Percentiles rank a stretch among this genome's conserved stretches.
Evolutionary conservation across 1,140 invertebrate genomes (phyloP).

Genomic region (Solen grandis): DNA sequence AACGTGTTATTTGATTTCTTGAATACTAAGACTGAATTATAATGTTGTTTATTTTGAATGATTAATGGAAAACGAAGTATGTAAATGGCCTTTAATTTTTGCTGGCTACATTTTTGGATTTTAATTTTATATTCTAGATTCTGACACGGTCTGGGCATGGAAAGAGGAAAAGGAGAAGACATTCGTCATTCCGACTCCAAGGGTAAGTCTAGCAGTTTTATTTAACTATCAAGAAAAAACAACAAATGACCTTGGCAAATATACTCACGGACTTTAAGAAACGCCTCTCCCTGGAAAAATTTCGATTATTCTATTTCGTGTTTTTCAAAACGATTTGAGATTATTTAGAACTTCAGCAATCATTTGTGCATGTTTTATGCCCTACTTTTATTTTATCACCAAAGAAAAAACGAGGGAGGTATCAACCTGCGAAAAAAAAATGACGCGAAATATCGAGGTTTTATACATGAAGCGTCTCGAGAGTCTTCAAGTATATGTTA

Average conservation of each 20-base stretch:
- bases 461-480: too few relatives aligned
- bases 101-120: background rate
- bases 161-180: constrained; percentile 12
- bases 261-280: background rate
- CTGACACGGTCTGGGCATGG: background rate
- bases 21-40: too few relatives aligned
- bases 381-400: too few relatives aligned
- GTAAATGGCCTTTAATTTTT: background rate
- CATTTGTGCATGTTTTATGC: too few relatives aligned
- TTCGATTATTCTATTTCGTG: background rate
- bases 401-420: too few relatives aligned
- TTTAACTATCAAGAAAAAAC: background rate
- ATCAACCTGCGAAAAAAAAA: too few relatives aligned
- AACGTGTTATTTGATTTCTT: too few relatives aligned
- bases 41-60: too few relatives aligned
- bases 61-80: too few relatives aligned
- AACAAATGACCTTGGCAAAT: background rate
- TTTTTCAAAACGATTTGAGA: background rate
- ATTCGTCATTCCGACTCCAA: constrained; percentile 6
- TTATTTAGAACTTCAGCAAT: too few relatives aligned
- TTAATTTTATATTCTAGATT: background rate
- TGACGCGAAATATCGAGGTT: too few relatives aligned
- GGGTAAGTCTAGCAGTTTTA: background rate
- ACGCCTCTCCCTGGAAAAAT: background rate
- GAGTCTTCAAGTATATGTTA: too few relatives aligned